Evolutionary conservation across 2,888 invertebrate genomes (phyloP).

Genomic region (Polia nebulosa): DNA sequence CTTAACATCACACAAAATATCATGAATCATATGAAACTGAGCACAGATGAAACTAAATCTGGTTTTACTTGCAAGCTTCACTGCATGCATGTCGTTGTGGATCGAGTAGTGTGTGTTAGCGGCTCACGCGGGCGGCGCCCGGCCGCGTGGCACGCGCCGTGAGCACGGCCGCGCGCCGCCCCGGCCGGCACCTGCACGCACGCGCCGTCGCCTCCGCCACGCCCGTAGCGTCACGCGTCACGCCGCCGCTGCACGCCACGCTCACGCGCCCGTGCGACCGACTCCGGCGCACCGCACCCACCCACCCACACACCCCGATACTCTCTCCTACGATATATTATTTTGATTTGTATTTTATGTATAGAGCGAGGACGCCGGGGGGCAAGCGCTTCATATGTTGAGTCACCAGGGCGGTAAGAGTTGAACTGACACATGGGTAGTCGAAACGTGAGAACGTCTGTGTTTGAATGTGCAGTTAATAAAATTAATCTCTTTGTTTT

Average conservation of each 20-base stretch:
- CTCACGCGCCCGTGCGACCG: conserved; percentile 70
- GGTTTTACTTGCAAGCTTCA: conserved; percentile 91
- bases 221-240: conserved; percentile 71
- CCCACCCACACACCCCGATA: conserved; percentile 88
- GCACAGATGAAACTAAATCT: conserved; percentile 90
- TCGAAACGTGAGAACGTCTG: conserved; percentile 90
- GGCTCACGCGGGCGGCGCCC: conserved; percentile 71
- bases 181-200: conserved; percentile 67
- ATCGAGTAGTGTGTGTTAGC: conserved; percentile 86
- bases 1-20: conserved; percentile 90
- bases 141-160: conserved; percentile 53
- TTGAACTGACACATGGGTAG: conserved; percentile 89
- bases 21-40: conserved; percentile 90
- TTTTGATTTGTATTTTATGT: conserved; percentile 92
- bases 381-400: conserved; percentile 97
- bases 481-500: conserved; percentile 89
- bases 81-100: conserved; percentile 90
- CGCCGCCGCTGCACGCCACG: conserved; percentile 73
- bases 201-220: conserved; percentile 69
- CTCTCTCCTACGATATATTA: conserved; percentile 90
- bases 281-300: conserved; percentile 81
- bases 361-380: conserved; percentile 98
- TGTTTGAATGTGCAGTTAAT: conserved; percentile 90
- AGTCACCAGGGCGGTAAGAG: conserved; percentile 98
- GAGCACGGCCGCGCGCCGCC: conserved; percentile 65